These are phyloP conservation scores for Globicephala melas DNA, from an alignment of 2,113 vertebrate genomes.

Conservation along the genomic window DNA sequence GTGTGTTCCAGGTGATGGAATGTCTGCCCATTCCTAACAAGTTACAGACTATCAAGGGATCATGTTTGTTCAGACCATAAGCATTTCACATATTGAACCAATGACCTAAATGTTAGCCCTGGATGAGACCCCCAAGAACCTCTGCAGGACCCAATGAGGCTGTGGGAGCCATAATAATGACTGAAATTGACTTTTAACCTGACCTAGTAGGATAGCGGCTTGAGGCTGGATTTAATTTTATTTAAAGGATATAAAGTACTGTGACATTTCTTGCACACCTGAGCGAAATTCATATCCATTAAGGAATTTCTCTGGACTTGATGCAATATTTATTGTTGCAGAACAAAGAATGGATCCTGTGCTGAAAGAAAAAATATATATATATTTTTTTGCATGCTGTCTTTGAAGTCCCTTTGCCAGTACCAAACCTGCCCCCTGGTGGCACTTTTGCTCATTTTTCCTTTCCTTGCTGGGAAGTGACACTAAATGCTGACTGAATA, in stretches of 20 bases:
- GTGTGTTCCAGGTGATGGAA: background rate
- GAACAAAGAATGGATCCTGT: background rate
- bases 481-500: background rate
- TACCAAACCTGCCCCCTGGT: conserved; percentile 73
- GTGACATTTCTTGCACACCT: conserved; percentile 27
- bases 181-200: background rate
- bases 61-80: background rate
- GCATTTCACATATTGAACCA: background rate
- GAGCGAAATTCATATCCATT: conserved; percentile 38
- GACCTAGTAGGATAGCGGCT: background rate
- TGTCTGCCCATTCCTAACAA: background rate
- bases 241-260: conserved; percentile 30
- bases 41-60: background rate
- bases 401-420: conserved; percentile 66
- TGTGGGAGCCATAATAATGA: background rate
- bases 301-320: background rate
- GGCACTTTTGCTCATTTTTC: conserved; percentile 45
- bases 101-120: background rate
- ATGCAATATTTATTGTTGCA: conserved; percentile 27
- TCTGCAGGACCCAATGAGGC: background rate
- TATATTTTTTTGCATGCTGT: background rate
- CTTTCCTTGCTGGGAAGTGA: background rate
- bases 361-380: background rate
- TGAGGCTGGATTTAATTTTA: conserved; percentile 30
- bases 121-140: background rate